These are phyloP conservation scores for Drosophila grimshawi DNA, from an alignment of 1,140 invertebrate species.

Conservation along the genomic window DNA sequence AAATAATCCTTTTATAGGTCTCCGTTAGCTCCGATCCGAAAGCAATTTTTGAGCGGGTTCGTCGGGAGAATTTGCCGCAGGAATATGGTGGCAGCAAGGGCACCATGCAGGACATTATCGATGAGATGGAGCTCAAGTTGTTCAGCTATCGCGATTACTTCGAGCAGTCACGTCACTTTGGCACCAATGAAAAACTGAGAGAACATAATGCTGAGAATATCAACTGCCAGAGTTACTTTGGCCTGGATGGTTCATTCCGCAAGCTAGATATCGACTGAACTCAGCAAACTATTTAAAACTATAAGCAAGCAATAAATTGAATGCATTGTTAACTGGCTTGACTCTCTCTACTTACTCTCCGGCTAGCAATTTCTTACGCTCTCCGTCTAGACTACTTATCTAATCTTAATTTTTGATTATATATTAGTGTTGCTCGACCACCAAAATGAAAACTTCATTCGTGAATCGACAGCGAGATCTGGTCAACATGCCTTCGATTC, in stretches of 20 bases:
- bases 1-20: conserved; percentile 29
- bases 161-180: conserved; percentile 85
- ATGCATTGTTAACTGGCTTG: conserved; percentile 16
- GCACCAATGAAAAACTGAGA: conserved; percentile 86
- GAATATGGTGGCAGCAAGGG: conserved; percentile 86
- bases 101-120: conserved; percentile 83
- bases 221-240: conserved; percentile 85
- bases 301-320: conserved; percentile 52
- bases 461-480: conserved; percentile 15
- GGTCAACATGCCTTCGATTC: conserved; percentile 79
- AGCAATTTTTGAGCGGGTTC: conserved; percentile 84
- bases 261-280: conserved; percentile 71
- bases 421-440: neutral
- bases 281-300: neutral
- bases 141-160: conserved; percentile 85
- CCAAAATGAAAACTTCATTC: conserved; percentile 38
- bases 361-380: neutral
- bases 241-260: conserved; percentile 87
- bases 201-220: conserved; percentile 75
- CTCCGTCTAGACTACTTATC: conserved; percentile 25
- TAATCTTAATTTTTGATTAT: conserved; percentile 40
- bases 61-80: conserved; percentile 85
- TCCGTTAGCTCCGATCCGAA: conserved; percentile 61
- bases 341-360: neutral
- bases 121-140: conserved; percentile 85